These are phyloP conservation scores for Phymastichus coffea DNA, from an alignment of 1,140 invertebrate species.

Conservation along the genomic window DNA sequence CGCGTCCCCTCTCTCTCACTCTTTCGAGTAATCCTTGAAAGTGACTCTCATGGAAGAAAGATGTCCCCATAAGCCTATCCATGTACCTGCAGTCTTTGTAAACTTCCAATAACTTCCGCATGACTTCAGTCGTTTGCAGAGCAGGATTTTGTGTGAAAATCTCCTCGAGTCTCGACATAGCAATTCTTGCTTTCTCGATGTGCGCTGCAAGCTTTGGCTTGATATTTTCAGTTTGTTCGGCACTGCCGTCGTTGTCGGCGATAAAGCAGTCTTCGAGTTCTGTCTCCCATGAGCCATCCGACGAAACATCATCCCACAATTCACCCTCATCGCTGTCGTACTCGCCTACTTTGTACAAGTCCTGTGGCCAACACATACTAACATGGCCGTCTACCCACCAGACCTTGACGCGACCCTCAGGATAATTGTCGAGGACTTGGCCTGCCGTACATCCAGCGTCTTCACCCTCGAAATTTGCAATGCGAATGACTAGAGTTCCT, in stretches of 20 bases:
- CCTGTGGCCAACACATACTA: slow-evolving; percentile 90
- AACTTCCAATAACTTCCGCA: slow-evolving; percentile 76
- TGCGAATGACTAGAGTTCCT: slow-evolving; percentile 85
- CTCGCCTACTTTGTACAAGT: slow-evolving; percentile 73
- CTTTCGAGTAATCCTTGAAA: slow-evolving; percentile 68
- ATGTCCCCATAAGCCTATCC: slow-evolving; percentile 80
- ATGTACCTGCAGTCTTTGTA: slow-evolving; percentile 86
- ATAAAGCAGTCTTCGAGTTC: slow-evolving; percentile 64
- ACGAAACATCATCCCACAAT: slow-evolving; percentile 71
- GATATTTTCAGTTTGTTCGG: slow-evolving; percentile 53
- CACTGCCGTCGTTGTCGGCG: slow-evolving; percentile 44
- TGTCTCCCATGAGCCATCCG: slow-evolving; percentile 78
- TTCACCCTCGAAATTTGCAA: slow-evolving; percentile 76
- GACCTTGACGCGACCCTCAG: slow-evolving; percentile 79
- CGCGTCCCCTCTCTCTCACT: slow-evolving; percentile 58
- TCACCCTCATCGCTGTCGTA: slow-evolving; percentile 79
- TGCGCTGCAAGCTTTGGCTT: slow-evolving; percentile 71
- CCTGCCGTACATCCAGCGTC: slow-evolving; percentile 77
- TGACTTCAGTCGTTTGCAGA: slow-evolving; percentile 71
- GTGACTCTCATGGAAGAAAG: slow-evolving; percentile 80
- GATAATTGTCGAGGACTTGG: slow-evolving; percentile 86
- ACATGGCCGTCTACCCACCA: slow-evolving; percentile 85
- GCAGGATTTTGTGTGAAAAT: slow-evolving; percentile 74
- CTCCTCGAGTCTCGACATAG: slow-evolving; percentile 73
- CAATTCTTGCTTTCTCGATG: slow-evolving; percentile 72